Conservation (phyloP, 2,797 vertebrate genomes). For the Cichlasoma orientale region DNA sequence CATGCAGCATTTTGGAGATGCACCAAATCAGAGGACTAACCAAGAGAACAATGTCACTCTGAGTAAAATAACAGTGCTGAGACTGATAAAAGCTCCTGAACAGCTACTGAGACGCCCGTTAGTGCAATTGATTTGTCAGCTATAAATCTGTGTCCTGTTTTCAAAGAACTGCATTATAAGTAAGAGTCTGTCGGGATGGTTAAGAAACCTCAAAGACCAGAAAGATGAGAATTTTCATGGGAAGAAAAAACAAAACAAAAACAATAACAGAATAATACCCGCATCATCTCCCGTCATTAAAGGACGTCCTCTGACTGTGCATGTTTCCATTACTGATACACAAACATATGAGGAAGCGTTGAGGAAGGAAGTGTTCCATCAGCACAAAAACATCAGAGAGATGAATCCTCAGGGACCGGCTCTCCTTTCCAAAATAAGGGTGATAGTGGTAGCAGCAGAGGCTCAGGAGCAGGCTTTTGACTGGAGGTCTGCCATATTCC, state of each 20-base stretch:
- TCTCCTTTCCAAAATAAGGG: conserved; percentile 66
- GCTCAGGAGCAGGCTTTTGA: conserved; percentile 14
- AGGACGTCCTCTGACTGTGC: conserved; percentile 37
- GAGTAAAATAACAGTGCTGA: not conserved
- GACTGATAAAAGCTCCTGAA: conserved; percentile 11
- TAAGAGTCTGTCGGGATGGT: not conserved
- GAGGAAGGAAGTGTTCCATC: conserved; percentile 51
- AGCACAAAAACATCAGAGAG: conserved; percentile 50
- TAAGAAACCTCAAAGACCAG: not conserved
- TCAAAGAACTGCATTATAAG: not conserved
- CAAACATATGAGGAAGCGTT: conserved; percentile 42
- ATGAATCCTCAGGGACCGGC: conserved; percentile 25
- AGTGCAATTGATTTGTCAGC: not conserved
- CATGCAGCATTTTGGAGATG: not conserved
- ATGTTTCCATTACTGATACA: conserved; percentile 43
- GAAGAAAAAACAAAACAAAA: not conserved
- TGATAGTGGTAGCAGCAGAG: conserved; percentile 40
- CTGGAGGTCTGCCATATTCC: conserved; percentile 33
- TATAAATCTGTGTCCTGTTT: not conserved
- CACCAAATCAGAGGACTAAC: not conserved
- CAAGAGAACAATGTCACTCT: not conserved
- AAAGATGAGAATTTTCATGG: not conserved
- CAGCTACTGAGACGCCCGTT: not conserved
- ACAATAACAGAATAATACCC: not conserved
- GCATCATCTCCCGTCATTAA: not conserved